phyloP scores from a whole-genome alignment of 2,888 invertebrate species.

The Chrysina gloriosa region DNA sequence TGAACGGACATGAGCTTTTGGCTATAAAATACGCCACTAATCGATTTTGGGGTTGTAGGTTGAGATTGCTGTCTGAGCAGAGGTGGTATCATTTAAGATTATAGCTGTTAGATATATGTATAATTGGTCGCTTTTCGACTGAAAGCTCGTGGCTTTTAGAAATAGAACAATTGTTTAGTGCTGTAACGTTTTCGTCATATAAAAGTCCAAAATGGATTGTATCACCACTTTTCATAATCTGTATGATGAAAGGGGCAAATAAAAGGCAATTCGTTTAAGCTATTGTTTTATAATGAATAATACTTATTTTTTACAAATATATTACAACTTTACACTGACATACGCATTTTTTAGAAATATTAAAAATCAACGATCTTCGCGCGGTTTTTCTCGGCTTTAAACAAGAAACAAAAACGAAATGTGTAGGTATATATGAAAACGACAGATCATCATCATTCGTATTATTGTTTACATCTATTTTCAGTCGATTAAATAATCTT shows the following conservation, averaged over 20 bases:
- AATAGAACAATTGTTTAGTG: too few species aligned
- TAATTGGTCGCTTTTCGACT: too few species aligned
- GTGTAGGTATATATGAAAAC: neutral
- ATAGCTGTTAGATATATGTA: too few species aligned
- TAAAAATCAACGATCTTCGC: constrained; percentile 39
- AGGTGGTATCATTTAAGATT: too few species aligned
- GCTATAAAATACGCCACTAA: too few species aligned
- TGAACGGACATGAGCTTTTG: too few species aligned
- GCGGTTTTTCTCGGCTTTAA: constrained; percentile 12
- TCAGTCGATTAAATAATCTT: neutral
- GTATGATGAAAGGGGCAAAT: neutral
- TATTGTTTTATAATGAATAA: constrained; percentile 54
- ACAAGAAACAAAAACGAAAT: constrained; percentile 35
- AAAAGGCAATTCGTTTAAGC: constrained; percentile 43
- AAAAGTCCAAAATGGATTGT: neutral
- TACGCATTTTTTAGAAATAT: constrained; percentile 55
- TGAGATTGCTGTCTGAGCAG: too few species aligned
- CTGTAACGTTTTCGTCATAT: neutral
- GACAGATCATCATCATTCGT: too few species aligned
- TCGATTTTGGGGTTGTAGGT: too few species aligned
- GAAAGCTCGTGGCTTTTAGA: too few species aligned
- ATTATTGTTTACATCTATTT: neutral
- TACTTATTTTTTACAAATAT: constrained; percentile 63
- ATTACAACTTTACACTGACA: constrained; percentile 66
- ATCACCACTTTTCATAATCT: neutral